These are phyloP conservation scores for Asbolus verrucosus DNA, from an alignment of 1,140 invertebrate species.

Conservation along the genomic window DNA sequence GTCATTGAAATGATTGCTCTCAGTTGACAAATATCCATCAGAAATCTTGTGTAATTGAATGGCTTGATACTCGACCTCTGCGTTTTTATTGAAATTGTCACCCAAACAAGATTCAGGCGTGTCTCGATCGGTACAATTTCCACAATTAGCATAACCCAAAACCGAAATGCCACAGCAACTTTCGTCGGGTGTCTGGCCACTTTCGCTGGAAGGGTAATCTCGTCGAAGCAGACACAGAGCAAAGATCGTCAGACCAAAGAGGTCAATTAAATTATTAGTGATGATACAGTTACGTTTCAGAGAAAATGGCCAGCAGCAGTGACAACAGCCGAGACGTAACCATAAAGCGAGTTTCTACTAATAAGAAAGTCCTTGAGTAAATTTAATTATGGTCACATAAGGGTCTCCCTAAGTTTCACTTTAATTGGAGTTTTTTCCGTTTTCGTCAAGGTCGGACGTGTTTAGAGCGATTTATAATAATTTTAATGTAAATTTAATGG, in stretches of 20 bases:
- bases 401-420: slow-evolving; percentile 1
- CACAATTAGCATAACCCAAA: slow-evolving; percentile 4
- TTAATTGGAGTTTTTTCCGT: no score
- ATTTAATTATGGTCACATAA: background rate
- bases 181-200: background rate
- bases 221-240: slow-evolving; percentile 2
- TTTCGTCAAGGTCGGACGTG: no score
- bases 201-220: slow-evolving; percentile 13
- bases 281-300: background rate
- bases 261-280: slow-evolving; percentile 41
- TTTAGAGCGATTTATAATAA: no score
- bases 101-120: slow-evolving; percentile 32
- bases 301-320: no score
- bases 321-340: no score
- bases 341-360: background rate
- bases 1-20: no score
- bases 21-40: slow-evolving; percentile 12
- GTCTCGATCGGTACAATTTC: no score
- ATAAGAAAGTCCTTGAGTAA: slow-evolving; percentile 1
- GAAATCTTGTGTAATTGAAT: slow-evolving; percentile 12
- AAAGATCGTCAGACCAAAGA: slow-evolving; percentile 22
- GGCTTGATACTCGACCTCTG: slow-evolving; percentile 12
- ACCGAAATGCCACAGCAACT: background rate
- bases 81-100: slow-evolving; percentile 6
- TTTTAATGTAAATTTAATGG: background rate